Evolutionary conservation across 1,140 invertebrate species (phyloP), one percentile per base, ranked within the genome.

Genomic region (Agrilus planipennis): DNA sequence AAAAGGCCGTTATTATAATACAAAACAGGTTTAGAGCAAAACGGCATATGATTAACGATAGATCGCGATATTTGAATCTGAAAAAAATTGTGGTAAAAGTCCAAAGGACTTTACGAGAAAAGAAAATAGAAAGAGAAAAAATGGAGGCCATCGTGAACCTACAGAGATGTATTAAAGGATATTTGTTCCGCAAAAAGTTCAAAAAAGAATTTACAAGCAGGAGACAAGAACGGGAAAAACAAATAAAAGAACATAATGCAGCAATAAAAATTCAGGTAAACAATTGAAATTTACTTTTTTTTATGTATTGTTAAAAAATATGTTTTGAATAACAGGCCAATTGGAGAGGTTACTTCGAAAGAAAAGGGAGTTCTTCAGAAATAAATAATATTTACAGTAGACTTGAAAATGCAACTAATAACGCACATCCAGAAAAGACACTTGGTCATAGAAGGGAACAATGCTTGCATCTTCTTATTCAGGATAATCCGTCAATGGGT

Each of bases 261-360:
- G 29, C 15, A 15, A 4, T 31, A 14, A 10, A 10, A 31, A 31
- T 31, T 6, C 29, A 31, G 29, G 29, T 31, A 31, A 27, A 12
- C 23, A 12, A 12, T 12, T 27, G 23, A 9, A 27, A 27, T 27
- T 9, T 27, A 27, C 23, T 27, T 27, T 53, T 3, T 45, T n/a
- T n/a, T n/a, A n/a, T n/a, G n/a, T n/a, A n/a, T n/a, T n/a, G n/a
- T n/a, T n/a, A n/a, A n/a, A n/a, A n/a, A n/a, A n/a, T n/a, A n/a
- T n/a, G n/a, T n/a, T n/a, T n/a, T n/a, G n/a, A n/a, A n/a, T n/a
- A n/a, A n/a, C n/a, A 75, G 67, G 63, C 75, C 11, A 46, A 66
- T n/a, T 81, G 76, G 72, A 71, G 72, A 38, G 78, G 78, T 2
- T 71, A 76, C 7, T 50, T 57, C 19, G 48, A 46, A 2, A 39